phyloP scores from a whole-genome alignment of 2,797 vertebrate genomes.

The Hippoglossus hippoglossus region DNA sequence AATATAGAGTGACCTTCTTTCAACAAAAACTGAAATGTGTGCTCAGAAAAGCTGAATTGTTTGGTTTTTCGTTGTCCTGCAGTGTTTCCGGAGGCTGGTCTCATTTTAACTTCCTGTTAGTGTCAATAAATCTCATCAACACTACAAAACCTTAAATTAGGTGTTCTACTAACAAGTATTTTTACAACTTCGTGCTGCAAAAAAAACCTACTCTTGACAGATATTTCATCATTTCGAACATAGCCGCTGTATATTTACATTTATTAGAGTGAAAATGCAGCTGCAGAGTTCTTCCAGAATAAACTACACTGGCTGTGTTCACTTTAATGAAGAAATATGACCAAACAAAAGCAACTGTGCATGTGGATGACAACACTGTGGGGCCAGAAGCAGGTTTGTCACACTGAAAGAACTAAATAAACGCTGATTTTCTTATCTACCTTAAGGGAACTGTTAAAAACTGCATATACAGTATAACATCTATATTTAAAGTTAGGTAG shows the following conservation, averaged over 20 bases:
- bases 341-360: background rate
- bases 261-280: slow-evolving; percentile 3
- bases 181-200: too few relatives aligned
- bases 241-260: background rate
- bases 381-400: background rate
- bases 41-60: background rate
- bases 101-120: background rate
- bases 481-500: too few relatives aligned
- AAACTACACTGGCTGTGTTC: background rate
- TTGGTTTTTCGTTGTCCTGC: background rate
- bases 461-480: too few relatives aligned
- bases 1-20: slow-evolving; percentile 64
- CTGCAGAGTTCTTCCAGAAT: background rate
- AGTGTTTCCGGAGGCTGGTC: background rate
- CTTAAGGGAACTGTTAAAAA: background rate
- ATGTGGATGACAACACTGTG: background rate
- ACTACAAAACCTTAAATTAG: background rate
- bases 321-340: slow-evolving; percentile 13
- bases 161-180: background rate
- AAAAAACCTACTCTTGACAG: background rate
- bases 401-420: background rate
- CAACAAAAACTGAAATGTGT: slow-evolving; percentile 2
- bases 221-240: background rate
- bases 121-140: background rate
- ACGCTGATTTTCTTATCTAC: background rate